phyloP scores from a whole-genome alignment of 1,140 invertebrate species.

The Paracyclopina nana region DNA sequence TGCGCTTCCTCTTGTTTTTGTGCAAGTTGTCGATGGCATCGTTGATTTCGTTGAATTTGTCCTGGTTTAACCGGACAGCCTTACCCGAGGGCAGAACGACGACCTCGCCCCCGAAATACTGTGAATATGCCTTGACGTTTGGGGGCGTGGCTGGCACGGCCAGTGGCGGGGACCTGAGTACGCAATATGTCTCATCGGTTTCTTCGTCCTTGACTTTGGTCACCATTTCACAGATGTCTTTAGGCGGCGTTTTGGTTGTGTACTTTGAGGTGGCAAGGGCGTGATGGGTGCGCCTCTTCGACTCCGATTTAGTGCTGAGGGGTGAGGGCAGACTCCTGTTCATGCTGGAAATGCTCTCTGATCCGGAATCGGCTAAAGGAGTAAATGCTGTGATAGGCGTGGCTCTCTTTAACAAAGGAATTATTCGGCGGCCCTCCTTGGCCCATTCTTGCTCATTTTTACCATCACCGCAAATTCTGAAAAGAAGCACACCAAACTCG shows the following conservation, averaged over 20 bases:
- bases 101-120: conserved; percentile 3
- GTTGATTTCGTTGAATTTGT: neutral
- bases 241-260: too few species aligned
- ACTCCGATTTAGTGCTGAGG: neutral
- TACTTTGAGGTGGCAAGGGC: too few species aligned
- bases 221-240: neutral
- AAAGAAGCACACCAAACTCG: conserved; percentile 21
- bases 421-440: conserved; percentile 54
- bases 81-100: conserved; percentile 6
- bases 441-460: conserved; percentile 63
- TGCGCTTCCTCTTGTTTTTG: neutral
- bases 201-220: neutral
- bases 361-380: neutral
- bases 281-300: neutral
- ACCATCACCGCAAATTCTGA: too few species aligned
- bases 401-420: conserved; percentile 56
- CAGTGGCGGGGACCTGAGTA: neutral
- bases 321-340: neutral
- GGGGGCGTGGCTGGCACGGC: neutral
- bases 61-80: conserved; percentile 7
- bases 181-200: neutral
- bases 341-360: neutral
- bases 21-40: neutral
- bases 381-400: conserved; percentile 31
- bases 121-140: neutral